Percentiles rank a stretch among this genome's conserved stretches.
Evolutionary conservation across 2,888 invertebrate genomes (phyloP).

Genomic region (Paralinhomoeus sp.): DNA sequence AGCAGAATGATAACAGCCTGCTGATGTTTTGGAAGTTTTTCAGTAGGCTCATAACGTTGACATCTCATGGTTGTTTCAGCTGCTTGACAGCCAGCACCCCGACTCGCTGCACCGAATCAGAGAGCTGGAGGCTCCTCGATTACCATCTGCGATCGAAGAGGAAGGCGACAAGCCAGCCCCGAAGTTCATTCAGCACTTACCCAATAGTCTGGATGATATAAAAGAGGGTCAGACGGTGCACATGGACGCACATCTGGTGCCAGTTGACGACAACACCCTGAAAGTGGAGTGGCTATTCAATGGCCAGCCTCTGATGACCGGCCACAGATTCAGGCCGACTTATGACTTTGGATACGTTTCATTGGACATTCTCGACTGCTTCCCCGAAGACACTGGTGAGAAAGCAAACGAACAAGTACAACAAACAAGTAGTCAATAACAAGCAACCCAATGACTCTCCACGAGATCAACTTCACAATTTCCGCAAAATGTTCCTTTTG

Average conservation of each 20-base stretch:
- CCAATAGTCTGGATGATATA: slow-evolving; percentile 49
- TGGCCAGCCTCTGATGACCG: slow-evolving; percentile 9
- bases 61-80: slow-evolving; percentile 19
- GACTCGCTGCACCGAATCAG: slow-evolving; percentile 74
- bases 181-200: slow-evolving; percentile 58
- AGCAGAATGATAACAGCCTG: no score
- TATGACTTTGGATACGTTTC: slow-evolving; percentile 95
- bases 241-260: slow-evolving; percentile 74
- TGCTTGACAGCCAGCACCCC: slow-evolving; percentile 73
- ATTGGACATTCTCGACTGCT: slow-evolving; percentile 79
- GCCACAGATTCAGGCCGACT: slow-evolving; percentile 80
- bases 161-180: slow-evolving; percentile 59
- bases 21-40: no score
- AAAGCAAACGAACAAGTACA: no score
- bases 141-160: slow-evolving; percentile 42
- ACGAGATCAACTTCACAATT: no score
- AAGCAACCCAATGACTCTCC: no score
- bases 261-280: slow-evolving; percentile 90
- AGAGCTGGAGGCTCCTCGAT: slow-evolving; percentile 42
- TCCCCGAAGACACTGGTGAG: slow-evolving; percentile 73
- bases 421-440: no score
- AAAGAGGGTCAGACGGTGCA: slow-evolving; percentile 68
- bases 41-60: no score
- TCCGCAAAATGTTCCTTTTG: no score
- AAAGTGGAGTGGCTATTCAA: slow-evolving; percentile 59